phyloP scores from a whole-genome alignment of 1,140 invertebrate genomes.

The Dendroctonus valens region DNA sequence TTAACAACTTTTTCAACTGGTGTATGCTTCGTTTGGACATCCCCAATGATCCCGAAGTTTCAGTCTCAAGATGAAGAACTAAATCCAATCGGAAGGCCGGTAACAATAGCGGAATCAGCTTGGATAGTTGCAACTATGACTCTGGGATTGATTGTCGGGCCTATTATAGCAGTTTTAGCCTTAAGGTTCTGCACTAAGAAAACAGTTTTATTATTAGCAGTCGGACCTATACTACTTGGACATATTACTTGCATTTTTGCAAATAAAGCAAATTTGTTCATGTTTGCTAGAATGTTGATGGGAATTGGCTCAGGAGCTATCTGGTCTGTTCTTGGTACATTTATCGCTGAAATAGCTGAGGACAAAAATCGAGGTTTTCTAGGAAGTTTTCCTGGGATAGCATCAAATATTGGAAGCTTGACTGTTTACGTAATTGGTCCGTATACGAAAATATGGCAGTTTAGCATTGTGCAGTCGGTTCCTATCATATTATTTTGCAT shows the following conservation, averaged over 20 bases:
- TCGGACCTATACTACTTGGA: conserved; percentile 47
- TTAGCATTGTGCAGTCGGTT: conserved; percentile 53
- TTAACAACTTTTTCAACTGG: too few species aligned
- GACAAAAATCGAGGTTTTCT: conserved; percentile 37
- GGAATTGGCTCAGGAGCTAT: conserved; percentile 52
- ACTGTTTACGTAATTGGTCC: conserved; percentile 60
- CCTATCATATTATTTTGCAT: conserved; percentile 55
- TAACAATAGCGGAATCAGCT: conserved; percentile 41
- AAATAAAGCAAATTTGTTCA: conserved; percentile 43
- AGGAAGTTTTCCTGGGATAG: conserved; percentile 65
- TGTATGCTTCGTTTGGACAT: too few species aligned
- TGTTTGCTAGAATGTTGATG: conserved; percentile 49
- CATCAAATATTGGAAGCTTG: conserved; percentile 30
- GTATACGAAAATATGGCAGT: conserved; percentile 55
- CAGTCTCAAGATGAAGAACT: too few species aligned
- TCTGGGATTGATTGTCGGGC: conserved; percentile 64
- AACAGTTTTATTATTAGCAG: conserved; percentile 47
- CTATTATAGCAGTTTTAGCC: conserved; percentile 40
- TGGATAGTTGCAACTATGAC: conserved; percentile 81
- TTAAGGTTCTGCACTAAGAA: conserved; percentile 52
- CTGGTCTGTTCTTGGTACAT: conserved; percentile 54
- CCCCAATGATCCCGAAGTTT: too few species aligned
- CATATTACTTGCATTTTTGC: conserved; percentile 51
- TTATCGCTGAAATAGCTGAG: conserved; percentile 55
- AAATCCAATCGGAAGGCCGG: not conserved